Evolutionary conservation across 2,797 vertebrate species (phyloP).

Genomic region (Chanos chanos): DNA sequence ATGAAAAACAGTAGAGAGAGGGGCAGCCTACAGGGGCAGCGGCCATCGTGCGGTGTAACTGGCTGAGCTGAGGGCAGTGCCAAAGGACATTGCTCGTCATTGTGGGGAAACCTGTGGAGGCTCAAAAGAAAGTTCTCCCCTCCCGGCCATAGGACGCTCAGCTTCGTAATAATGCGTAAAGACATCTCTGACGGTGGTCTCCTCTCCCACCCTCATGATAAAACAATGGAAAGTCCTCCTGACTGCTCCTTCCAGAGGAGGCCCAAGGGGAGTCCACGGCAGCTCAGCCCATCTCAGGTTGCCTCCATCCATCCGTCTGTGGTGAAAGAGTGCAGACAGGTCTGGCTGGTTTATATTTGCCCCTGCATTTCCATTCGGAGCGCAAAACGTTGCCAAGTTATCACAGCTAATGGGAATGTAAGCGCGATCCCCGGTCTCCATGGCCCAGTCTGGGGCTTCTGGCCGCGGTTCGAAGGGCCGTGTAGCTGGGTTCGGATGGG

Average conservation of each 20-base stretch:
- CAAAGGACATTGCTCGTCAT: too few species aligned
- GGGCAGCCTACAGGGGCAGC: not conserved
- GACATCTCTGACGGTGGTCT: constrained; percentile 42
- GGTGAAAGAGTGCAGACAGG: constrained; percentile 71
- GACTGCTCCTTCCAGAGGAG: constrained; percentile 36
- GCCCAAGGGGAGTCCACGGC: constrained; percentile 37
- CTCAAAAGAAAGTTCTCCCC: constrained; percentile 27
- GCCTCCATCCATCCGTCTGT: constrained; percentile 70
- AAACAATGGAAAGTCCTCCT: constrained; percentile 45
- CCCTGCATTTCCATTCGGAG: constrained; percentile 69
- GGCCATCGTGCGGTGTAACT: too few species aligned
- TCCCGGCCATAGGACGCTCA: not conserved
- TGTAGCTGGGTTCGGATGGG: constrained; percentile 57
- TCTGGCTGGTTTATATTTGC: constrained; percentile 68
- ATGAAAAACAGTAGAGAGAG: too few species aligned
- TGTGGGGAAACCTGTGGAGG: constrained; percentile 32
- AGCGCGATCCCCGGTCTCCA: constrained; percentile 63
- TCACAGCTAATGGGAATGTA: constrained; percentile 69
- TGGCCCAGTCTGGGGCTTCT: constrained; percentile 69
- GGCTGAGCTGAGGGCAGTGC: too few species aligned
- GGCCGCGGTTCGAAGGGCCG: constrained; percentile 62
- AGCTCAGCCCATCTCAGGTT: constrained; percentile 60
- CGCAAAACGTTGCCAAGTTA: constrained; percentile 64
- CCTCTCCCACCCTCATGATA: not conserved
- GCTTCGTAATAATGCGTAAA: constrained; percentile 43